phyloP scores from a whole-genome alignment of 2,797 vertebrate species.

The Sparidentex hasta region DNA sequence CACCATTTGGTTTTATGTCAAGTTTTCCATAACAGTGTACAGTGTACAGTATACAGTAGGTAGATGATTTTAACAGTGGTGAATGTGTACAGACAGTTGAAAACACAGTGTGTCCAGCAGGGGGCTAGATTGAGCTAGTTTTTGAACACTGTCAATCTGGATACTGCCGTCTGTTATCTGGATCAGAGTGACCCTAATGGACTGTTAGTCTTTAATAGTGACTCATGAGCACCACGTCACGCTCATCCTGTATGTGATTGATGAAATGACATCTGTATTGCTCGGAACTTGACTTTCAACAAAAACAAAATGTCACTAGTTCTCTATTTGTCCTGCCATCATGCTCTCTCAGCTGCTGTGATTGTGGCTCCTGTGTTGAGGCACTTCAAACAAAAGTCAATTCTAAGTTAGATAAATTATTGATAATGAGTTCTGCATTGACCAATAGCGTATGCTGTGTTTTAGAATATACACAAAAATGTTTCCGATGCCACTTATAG shows the following conservation, averaged over 20 bases:
- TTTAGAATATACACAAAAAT: not conserved
- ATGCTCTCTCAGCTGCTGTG: not conserved
- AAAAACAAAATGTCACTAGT: not conserved
- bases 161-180: not conserved
- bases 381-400: not conserved
- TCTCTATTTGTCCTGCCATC: not conserved
- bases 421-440: not conserved
- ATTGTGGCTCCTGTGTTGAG: no score
- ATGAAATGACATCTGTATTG: not conserved
- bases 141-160: not conserved
- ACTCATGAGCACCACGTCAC: not conserved
- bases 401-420: not conserved
- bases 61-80: no score
- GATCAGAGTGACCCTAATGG: not conserved
- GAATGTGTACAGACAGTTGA: not conserved
- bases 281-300: no score
- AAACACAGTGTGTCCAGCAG: conserved; percentile 44
- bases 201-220: not conserved
- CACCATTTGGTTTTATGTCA: no score
- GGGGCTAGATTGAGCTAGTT: conserved; percentile 16
- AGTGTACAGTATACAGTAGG: no score
- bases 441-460: not conserved
- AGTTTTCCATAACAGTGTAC: no score
- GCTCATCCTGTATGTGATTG: not conserved
- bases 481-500: no score